phyloP scores from a whole-genome alignment of 1,140 invertebrate species.

The Trachymyrmex cornetzi region DNA sequence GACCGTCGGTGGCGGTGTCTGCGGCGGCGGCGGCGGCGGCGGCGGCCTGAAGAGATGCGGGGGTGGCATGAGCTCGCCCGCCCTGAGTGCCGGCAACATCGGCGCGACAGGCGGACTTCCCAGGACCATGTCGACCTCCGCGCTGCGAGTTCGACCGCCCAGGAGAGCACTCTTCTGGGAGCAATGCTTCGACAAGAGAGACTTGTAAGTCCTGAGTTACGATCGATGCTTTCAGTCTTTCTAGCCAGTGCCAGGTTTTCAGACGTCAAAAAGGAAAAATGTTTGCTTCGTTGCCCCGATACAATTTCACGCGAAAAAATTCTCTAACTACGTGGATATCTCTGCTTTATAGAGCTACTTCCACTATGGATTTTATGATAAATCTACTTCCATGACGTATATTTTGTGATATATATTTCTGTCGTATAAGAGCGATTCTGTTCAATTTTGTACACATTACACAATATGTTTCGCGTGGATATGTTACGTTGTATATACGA shows the following conservation, averaged over 20 bases:
- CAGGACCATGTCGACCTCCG: conserved; percentile 92
- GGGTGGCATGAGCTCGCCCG: conserved; percentile 86
- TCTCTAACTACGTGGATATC: background rate
- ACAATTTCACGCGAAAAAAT: background rate
- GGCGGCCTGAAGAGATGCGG: conserved; percentile 86
- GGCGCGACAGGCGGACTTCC: conserved; percentile 86
- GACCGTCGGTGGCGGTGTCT: conserved; percentile 72
- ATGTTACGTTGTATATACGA: background rate
- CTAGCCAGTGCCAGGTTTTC: background rate
- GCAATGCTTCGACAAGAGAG: conserved; percentile 91
- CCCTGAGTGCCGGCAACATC: conserved; percentile 81
- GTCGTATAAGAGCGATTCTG: background rate
- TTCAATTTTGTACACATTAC: conserved; percentile 4
- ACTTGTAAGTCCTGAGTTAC: conserved; percentile 88
- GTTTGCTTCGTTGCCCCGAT: background rate
- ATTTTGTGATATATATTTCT: background rate
- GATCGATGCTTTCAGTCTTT: conserved; percentile 6
- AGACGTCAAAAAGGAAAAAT: background rate
- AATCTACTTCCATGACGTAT: background rate
- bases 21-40: conserved; percentile 59
- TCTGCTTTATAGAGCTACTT: background rate
- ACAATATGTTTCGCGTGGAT: background rate
- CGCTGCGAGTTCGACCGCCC: conserved; percentile 91
- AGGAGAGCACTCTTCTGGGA: conserved; percentile 91
- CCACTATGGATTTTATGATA: background rate